Conservation (phyloP, 2,113 vertebrate species). For the Zosterops pallidus region DNA sequence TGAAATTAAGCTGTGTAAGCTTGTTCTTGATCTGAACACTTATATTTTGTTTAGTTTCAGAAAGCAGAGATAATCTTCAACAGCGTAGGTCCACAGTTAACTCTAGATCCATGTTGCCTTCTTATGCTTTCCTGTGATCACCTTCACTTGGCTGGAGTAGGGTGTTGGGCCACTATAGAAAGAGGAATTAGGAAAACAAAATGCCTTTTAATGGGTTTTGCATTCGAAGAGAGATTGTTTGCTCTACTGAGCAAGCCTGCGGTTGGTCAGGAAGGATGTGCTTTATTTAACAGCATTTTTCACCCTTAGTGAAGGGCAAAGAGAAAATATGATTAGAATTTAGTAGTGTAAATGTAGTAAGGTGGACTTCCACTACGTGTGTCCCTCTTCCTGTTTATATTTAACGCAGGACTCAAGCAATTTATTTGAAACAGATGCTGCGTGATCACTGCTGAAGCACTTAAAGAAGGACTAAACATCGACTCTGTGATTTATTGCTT, state of each 20-base stretch:
- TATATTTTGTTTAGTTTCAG: background rate
- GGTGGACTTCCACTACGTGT: conserved; percentile 54
- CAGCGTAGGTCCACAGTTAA: background rate
- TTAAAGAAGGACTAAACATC: conserved; percentile 28
- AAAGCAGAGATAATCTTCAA: background rate
- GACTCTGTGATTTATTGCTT: background rate
- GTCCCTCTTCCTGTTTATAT: conserved; percentile 80
- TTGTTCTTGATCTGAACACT: background rate
- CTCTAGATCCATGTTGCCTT: background rate
- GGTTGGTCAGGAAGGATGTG: conserved; percentile 11
- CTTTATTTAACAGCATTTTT: background rate
- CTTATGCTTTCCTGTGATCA: background rate
- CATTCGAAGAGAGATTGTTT: background rate
- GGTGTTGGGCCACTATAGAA: background rate
- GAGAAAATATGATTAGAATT: conserved; percentile 10
- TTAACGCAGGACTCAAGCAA: conserved; percentile 33
- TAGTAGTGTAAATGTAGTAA: background rate
- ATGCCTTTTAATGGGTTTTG: background rate
- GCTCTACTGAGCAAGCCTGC: background rate
- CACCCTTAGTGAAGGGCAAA: background rate
- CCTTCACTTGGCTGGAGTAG: background rate
- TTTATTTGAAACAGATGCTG: conserved; percentile 70
- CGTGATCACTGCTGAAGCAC: conserved; percentile 31
- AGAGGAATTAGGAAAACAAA: background rate
- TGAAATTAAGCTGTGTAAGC: background rate